These are phyloP conservation scores for Craniophora ligustri DNA, from an alignment of 2,888 invertebrate species.

Conservation along the genomic window DNA sequence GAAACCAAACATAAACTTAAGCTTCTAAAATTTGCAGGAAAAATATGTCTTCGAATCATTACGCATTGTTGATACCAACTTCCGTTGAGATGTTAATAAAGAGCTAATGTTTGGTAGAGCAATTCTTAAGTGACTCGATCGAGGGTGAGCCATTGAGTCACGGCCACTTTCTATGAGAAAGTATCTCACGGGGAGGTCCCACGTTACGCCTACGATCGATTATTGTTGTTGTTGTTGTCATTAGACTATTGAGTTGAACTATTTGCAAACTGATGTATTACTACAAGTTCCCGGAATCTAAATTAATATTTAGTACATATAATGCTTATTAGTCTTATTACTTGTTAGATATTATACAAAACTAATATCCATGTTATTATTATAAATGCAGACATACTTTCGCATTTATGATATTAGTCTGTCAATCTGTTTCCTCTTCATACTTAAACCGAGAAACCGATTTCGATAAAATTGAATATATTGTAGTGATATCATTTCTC, in stretches of 20 bases:
- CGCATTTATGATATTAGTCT: too few species aligned
- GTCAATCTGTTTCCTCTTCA: too few species aligned
- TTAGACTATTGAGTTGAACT: constrained; percentile 21
- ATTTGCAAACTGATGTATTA: constrained; percentile 26
- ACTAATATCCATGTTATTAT: too few species aligned
- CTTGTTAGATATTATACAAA: too few species aligned
- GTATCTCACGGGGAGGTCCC: constrained; percentile 64
- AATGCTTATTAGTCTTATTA: too few species aligned
- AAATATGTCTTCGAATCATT: constrained; percentile 24
- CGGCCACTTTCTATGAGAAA: constrained; percentile 68
- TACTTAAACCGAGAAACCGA: too few species aligned
- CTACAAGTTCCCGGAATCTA: background rate
- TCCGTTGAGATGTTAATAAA: constrained; percentile 50
- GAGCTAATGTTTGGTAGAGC: constrained; percentile 45
- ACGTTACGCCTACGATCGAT: constrained; percentile 58
- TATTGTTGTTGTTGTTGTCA: constrained; percentile 24
- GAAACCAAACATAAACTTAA: background rate
- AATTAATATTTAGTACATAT: too few species aligned
- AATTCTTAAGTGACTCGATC: constrained; percentile 58
- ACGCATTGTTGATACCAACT: constrained; percentile 36
- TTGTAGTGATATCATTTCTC: too few species aligned
- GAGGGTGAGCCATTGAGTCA: constrained; percentile 51
- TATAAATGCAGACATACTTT: too few species aligned
- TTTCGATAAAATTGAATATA: too few species aligned
- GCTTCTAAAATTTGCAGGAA: constrained; percentile 13